Conservation (phyloP, 2,797 vertebrate species). For the Spatula clypeata region DNA sequence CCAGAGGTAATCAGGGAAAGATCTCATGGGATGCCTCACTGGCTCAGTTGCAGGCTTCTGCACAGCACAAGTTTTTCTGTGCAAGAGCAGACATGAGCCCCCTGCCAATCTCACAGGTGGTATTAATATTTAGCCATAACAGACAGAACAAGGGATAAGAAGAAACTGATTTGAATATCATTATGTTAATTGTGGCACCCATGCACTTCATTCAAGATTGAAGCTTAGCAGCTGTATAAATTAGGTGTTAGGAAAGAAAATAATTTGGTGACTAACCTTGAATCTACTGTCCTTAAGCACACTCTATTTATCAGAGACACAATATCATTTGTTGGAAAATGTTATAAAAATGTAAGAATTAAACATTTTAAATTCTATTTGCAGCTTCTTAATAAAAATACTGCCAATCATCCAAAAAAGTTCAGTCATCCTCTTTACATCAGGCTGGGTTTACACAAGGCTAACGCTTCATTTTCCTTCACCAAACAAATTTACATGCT, state of each 20-base stretch:
- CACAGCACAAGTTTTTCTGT: background rate
- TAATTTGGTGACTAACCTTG: background rate
- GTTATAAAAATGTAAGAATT: background rate
- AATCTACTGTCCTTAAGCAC: background rate
- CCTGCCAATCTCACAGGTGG: background rate
- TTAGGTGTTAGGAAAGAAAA: background rate
- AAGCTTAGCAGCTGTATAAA: background rate
- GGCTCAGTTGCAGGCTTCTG: background rate
- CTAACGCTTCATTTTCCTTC: background rate
- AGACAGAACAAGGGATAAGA: background rate
- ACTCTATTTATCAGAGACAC: background rate
- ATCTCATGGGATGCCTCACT: background rate
- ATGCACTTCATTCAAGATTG: background rate
- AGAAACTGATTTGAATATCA: background rate
- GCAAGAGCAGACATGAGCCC: fast-evolving
- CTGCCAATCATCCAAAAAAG: background rate
- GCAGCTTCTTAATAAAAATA: background rate
- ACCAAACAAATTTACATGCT: background rate
- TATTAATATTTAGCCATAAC: background rate
- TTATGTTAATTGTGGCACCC: background rate
- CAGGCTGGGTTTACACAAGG: background rate
- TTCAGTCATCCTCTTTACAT: background rate
- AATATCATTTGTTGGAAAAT: background rate
- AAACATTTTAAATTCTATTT: background rate
- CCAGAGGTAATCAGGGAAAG: background rate